phyloP scores from a whole-genome alignment of 2,888 invertebrate species.

The Phengaris arion region DNA sequence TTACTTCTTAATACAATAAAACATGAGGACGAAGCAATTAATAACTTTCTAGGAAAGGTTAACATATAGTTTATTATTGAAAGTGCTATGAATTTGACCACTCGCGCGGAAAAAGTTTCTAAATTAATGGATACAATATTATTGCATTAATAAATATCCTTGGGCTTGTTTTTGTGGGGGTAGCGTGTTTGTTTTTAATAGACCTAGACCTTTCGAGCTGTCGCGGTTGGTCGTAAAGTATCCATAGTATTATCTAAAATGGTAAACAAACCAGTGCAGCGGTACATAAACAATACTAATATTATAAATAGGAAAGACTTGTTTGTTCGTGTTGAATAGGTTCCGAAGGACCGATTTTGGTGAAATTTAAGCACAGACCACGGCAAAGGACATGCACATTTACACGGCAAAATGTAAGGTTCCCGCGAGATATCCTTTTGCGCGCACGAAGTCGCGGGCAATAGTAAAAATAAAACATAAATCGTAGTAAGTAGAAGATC shows the following conservation, averaged over 20 bases:
- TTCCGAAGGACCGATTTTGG: too few species aligned
- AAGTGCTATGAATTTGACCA: conserved; percentile 27
- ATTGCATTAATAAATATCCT: conserved; percentile 25
- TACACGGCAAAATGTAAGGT: too few species aligned
- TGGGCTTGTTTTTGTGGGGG: background rate
- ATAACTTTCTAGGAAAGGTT: conserved; percentile 38
- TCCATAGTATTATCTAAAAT: background rate
- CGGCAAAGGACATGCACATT: too few species aligned
- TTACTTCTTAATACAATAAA: conserved; percentile 33
- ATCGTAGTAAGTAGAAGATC: too few species aligned
- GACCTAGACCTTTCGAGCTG: conserved; percentile 14
- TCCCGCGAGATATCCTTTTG: too few species aligned
- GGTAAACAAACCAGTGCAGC: background rate
- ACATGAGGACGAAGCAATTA: conserved; percentile 34
- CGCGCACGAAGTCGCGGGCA: too few species aligned
- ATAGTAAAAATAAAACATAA: too few species aligned
- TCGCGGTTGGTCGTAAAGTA: background rate
- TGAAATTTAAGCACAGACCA: too few species aligned
- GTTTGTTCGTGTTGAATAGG: too few species aligned
- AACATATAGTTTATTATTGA: conserved; percentile 31
- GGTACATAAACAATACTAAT: background rate
- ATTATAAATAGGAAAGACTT: too few species aligned
- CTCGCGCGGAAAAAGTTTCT: conserved; percentile 26
- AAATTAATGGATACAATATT: conserved; percentile 25
- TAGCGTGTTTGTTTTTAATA: conserved; percentile 8